Evolutionary conservation across 1,140 invertebrate genomes (phyloP).

Genomic region (Eupeodes corollae): DNA sequence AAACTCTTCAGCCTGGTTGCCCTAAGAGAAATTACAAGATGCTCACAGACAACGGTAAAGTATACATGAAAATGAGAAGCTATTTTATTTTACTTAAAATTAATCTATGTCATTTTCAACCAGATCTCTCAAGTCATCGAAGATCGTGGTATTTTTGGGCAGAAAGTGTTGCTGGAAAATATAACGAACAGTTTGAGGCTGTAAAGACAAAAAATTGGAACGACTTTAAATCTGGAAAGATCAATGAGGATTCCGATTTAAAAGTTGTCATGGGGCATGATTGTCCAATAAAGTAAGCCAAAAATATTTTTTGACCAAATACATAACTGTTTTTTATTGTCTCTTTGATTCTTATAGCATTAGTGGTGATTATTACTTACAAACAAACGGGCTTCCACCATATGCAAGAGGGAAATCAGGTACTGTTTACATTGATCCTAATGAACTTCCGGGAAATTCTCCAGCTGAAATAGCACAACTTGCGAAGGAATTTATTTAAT

Average conservation of each 20-base stretch:
- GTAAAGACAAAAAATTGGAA: conserved; percentile 34
- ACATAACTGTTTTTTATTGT: neutral
- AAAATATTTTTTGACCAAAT: neutral
- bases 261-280: conserved; percentile 29
- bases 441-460: conserved; percentile 22
- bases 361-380: conserved; percentile 37
- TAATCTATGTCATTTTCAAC: no score
- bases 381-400: conserved; percentile 35
- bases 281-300: conserved; percentile 25
- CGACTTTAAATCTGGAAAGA: conserved; percentile 35
- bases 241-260: conserved; percentile 6
- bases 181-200: conserved; percentile 39
- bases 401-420: conserved; percentile 33
- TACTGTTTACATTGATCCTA: conserved; percentile 24
- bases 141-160: conserved; percentile 49
- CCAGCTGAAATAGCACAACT: conserved; percentile 14
- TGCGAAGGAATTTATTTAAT: conserved; percentile 24
- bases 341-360: conserved; percentile 18
- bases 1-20: conserved; percentile 46
- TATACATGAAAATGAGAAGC: neutral
- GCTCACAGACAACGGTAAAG: conserved; percentile 25
- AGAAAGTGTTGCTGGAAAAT: conserved; percentile 43
- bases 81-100: conserved; percentile 3
- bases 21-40: conserved; percentile 35
- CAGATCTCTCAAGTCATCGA: conserved; percentile 54